phyloP scores from a whole-genome alignment of 1,140 invertebrate genomes.

The Halictus rubicundus region DNA sequence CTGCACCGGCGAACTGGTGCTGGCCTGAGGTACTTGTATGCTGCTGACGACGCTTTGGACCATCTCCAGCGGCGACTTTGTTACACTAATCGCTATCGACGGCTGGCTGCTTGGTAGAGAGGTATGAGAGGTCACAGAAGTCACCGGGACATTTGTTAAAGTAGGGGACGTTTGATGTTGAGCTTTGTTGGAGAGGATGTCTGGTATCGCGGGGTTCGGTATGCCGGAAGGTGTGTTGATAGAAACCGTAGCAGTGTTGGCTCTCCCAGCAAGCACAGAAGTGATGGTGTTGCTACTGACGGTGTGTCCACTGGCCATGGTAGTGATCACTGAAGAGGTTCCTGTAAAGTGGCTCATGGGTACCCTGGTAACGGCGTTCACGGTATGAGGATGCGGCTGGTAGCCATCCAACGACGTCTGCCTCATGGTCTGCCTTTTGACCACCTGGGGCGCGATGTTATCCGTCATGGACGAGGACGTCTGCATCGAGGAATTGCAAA shows the following conservation, averaged over 20 bases:
- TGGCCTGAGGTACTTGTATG: conserved; percentile 84
- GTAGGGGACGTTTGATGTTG: conserved; percentile 55
- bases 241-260: conserved; percentile 87
- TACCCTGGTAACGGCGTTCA: conserved; percentile 72
- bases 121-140: conserved; percentile 54
- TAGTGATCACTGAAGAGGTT: conserved; percentile 82
- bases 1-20: conserved; percentile 67
- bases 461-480: conserved; percentile 57
- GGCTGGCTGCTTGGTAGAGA: conserved; percentile 64
- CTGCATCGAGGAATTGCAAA: conserved; percentile 69
- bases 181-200: conserved; percentile 71
- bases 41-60: conserved; percentile 90
- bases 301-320: conserved; percentile 88
- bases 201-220: conserved; percentile 73
- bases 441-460: conserved; percentile 49
- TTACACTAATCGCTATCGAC: conserved; percentile 73
- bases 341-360: conserved; percentile 67
- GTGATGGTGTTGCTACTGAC: conserved; percentile 88
- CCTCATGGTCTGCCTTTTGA: conserved; percentile 61
- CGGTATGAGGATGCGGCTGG: conserved; percentile 76
- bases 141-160: conserved; percentile 70
- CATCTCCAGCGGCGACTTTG: conserved; percentile 89
- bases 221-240: conserved; percentile 83
- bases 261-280: conserved; percentile 87
- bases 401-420: conserved; percentile 72